Conservation (phyloP, 2,113 vertebrate genomes). For the Hippolais icterina region DNA sequence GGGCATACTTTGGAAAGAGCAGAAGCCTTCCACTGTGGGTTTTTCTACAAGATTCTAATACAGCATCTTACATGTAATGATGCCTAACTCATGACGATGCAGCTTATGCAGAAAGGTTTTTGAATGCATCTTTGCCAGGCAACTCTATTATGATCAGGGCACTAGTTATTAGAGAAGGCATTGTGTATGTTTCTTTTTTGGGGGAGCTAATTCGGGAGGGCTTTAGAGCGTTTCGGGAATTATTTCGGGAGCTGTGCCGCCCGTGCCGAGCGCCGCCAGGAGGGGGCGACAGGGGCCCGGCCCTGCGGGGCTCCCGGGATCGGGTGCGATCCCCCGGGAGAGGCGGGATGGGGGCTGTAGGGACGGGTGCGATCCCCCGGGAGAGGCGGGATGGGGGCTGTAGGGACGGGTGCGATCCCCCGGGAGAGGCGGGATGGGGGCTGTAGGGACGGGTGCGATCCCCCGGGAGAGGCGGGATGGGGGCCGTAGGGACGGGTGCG, state of each 20-base stretch:
- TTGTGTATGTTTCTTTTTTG: fast-evolving
- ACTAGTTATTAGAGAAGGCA: fast-evolving
- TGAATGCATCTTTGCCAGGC: background rate
- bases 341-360: no score
- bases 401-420: no score
- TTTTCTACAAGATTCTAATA: background rate
- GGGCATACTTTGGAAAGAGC: background rate
- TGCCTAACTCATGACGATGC: background rate
- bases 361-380: background rate
- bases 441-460: background rate
- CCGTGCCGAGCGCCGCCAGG: background rate
- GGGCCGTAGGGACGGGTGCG: no score
- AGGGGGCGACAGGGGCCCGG: background rate
- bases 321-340: background rate
- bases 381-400: background rate
- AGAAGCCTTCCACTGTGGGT: background rate
- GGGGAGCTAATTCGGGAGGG: background rate
- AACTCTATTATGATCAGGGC: background rate
- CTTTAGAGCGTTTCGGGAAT: background rate
- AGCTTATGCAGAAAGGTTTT: background rate
- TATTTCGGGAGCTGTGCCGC: background rate
- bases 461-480: background rate
- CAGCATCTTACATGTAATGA: background rate
- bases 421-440: background rate
- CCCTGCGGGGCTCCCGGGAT: background rate